Conservation (phyloP, 2,113 vertebrate genomes). For the Struthio camelus region DNA sequence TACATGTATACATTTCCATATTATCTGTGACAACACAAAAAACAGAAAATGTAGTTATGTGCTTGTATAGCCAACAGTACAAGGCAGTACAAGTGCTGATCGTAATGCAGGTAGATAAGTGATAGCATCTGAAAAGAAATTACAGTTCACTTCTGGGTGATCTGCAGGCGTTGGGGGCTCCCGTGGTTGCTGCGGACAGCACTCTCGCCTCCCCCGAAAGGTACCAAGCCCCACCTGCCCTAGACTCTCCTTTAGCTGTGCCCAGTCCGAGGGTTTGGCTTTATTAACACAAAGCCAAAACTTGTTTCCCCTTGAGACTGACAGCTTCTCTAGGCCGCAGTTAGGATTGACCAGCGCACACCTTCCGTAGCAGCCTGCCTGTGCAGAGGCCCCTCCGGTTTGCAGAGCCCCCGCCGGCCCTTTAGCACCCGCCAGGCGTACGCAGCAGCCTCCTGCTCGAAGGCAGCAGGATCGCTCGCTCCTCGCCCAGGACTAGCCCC, state of each 20-base stretch:
- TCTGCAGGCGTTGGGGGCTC: fast-evolving
- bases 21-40: neutral
- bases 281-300: neutral
- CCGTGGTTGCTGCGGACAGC: fast-evolving
- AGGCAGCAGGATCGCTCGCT: neutral
- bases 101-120: fast-evolving
- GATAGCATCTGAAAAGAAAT: fast-evolving
- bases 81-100: fast-evolving
- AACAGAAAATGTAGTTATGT: neutral
- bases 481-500: neutral
- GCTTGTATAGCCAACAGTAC: fast-evolving
- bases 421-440: fast-evolving
- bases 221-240: neutral
- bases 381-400: neutral
- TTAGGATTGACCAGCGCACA: neutral
- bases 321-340: neutral
- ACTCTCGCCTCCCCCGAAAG: neutral
- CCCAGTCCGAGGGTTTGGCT: neutral
- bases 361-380: neutral
- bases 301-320: neutral
- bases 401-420: neutral
- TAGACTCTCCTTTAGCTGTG: fast-evolving
- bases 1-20: fast-evolving
- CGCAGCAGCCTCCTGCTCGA: fast-evolving
- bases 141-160: neutral